Evolutionary conservation across 2,888 invertebrate genomes (phyloP).

Genomic region (Pachliopta kotzebuea): DNA sequence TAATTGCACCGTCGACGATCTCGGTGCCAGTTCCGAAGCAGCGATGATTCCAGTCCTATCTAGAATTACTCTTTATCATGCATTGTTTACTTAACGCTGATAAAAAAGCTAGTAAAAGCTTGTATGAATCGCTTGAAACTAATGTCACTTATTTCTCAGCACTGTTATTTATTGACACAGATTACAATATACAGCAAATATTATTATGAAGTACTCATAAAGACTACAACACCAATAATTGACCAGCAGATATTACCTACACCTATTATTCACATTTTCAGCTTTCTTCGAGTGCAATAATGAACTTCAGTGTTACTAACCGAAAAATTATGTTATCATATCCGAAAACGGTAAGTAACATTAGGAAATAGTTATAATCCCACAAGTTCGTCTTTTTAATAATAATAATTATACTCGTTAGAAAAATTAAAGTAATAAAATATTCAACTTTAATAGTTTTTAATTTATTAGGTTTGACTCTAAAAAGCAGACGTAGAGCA

Average conservation of each 20-base stretch:
- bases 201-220: background rate
- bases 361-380: too few species aligned
- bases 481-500: too few species aligned
- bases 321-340: too few species aligned
- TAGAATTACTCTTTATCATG: conserved; percentile 51
- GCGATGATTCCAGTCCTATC: conserved; percentile 31
- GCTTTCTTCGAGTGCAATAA: background rate
- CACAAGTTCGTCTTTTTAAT: too few species aligned
- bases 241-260: background rate
- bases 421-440: too few species aligned
- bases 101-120: conserved; percentile 62
- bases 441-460: too few species aligned
- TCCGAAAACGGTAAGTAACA: too few species aligned
- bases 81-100: conserved; percentile 64
- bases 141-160: conserved; percentile 19
- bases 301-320: too few species aligned
- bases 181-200: conserved; percentile 3
- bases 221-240: background rate
- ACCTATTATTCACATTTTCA: background rate
- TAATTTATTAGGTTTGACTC: too few species aligned
- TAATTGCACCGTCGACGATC: background rate
- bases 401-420: too few species aligned
- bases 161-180: too few species aligned
- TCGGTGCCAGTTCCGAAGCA: background rate
- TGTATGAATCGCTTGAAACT: conserved; percentile 42